Evolutionary conservation across 64 coral and sea anemone species (phyloP), one percentile per base, ranked within the genome.

Genomic region (Platygyra sinensis): DNA sequence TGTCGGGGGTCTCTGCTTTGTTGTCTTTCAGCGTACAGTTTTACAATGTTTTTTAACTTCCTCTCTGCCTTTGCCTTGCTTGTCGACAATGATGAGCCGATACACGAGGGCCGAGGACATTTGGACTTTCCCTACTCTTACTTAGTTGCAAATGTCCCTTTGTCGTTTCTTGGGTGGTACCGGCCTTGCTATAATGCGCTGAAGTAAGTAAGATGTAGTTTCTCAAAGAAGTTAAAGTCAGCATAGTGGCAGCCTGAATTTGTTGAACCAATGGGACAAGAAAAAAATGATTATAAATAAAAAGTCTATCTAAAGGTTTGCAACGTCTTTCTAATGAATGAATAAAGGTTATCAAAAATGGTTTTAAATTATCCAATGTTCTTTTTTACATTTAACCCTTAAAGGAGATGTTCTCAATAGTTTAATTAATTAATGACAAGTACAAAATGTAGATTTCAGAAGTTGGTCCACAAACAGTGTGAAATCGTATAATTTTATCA

Each of bases 11-110:
- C 60, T 30, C 60, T 87, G 73, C 33, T 79, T 27, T 73, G 24
- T 76, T 86, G 30, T 91, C 59, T 92, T 92, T 88, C 92, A 97
- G 95, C 73, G 31, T 97, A 97, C 89, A 25, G 38, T 72, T 94
- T 97, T 90, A 86, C 77, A 36, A 46, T 97, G 92, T 77, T 94
- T 78, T 97, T 86, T 89, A 97, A 97, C 87, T 94, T 94, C 90
- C 42, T 97, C 38, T 30, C 85, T 39, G 95, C 95, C 17, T 27
- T 96, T 83, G 95, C 95, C 36, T 32, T 90, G 82, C 32, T 96
- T 85, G 80, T 87, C 67, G 28, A 1, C 16, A 10, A 60, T 49
- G 83, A 74, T 60, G 67, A 76, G 14, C 54, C 67, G 51, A 10
- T 32, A 8, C 22, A 88, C 76, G 81, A 55, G 18, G 95, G 91